Base-by-base conservation (phyloP, 92 coral and sea anemone species). In the Umimayanthus chanpuru region DNA sequence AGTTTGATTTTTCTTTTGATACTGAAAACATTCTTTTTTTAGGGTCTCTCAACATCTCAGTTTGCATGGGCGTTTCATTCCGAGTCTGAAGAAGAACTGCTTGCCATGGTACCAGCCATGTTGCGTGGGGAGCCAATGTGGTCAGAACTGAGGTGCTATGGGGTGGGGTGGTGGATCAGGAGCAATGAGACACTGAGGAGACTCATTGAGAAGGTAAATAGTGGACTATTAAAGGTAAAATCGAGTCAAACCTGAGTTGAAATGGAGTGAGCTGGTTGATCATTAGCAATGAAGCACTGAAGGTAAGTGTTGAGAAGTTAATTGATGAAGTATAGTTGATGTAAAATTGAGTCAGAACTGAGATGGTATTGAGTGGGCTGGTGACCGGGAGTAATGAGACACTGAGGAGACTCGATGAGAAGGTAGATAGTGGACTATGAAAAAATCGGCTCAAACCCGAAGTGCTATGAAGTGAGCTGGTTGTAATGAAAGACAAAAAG, bases 11-110 rank as follows among this genome's bases (percentile, higher is more conserved):
- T n/a, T n/a, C n/a, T 26, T 43, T 73, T 58, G 30, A 73, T 39
- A 28, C 25, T 53, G 64, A 32, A 10, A 32, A 66, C 3, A 29
- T 75, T 47, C 32, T 8, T 53, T 18, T 41, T 30, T 73, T 61
- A 96, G 98, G 99, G 99, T 14, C 84, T 97, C 64, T 94, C 99
- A 16, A 82, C 98, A 38, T 95, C 99, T 26, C 93, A 95, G 74
- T 94, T 91, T 50, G 99, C 96, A 15, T 97, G 99, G 99, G 99
- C 99, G 5, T 97, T 97, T 87, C 99, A 97, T 89, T 97, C 99
- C 11, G 99, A 97, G 73, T 92, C 97, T 16, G 97, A 97, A 85
- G 99, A 95, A 67, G 99, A 97, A 40, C 90, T 97, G 81, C 85
- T 97, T 56, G 99, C 99, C 44, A 97, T 97, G 99, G 95, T 97